These are phyloP conservation scores for Gephyroberyx darwinii DNA, from an alignment of 2,797 vertebrate genomes.

Conservation along the genomic window DNA sequence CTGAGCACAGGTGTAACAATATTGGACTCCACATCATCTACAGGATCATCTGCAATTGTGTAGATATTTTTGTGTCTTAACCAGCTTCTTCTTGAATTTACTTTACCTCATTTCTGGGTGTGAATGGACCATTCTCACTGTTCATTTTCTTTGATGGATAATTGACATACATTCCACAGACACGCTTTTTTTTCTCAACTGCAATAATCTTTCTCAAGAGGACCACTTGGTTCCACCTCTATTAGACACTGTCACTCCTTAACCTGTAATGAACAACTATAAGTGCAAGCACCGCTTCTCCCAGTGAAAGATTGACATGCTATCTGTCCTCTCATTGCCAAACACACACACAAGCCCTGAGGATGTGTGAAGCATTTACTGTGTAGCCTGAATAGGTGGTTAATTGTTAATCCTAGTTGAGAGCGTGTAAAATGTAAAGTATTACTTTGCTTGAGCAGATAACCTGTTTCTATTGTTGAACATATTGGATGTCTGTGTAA, in stretches of 20 bases:
- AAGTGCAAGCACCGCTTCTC: neutral
- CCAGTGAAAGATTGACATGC: constrained; percentile 39
- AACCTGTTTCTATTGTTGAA: constrained; percentile 13
- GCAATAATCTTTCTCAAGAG: neutral
- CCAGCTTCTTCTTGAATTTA: neutral
- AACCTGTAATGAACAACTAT: constrained; percentile 14
- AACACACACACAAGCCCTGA: neutral
- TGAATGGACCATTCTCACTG: neutral
- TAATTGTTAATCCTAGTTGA: constrained; percentile 67
- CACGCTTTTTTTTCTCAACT: neutral
- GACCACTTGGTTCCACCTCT: neutral
- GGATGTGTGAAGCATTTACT: constrained; percentile 34
- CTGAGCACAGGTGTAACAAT: neutral
- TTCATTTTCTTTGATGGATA: neutral
- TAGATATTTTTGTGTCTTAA: neutral
- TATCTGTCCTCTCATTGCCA: neutral
- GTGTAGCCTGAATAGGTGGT: constrained; percentile 29
- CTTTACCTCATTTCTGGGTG: neutral
- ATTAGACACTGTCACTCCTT: neutral
- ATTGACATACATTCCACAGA: neutral
- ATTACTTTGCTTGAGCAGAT: constrained; percentile 50
- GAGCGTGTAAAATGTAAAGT: constrained; percentile 54
- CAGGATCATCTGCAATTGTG: neutral
- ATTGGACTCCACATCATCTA: neutral
- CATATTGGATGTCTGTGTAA: constrained; percentile 10